These are phyloP conservation scores for Ardeotis arabs DNA, from an alignment of 2,113 vertebrate species.

Conservation along the genomic window DNA sequence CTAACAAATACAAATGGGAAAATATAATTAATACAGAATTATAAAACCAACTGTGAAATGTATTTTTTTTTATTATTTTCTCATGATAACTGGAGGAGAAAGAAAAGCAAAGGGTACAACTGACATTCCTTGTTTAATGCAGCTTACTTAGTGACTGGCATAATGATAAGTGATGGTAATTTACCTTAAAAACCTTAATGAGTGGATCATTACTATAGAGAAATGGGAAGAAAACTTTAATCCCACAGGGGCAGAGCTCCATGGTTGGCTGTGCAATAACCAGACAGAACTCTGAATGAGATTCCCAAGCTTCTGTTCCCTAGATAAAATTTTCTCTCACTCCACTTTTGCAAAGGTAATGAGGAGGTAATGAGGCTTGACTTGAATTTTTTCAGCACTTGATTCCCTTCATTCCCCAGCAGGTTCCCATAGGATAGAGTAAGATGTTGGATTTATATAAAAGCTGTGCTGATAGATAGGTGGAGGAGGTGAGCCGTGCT, in stretches of 20 bases:
- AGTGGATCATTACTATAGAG: slow-evolving; percentile 82
- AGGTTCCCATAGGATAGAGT: slow-evolving; percentile 85
- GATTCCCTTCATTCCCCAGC: slow-evolving; percentile 77
- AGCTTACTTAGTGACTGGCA: slow-evolving; percentile 72
- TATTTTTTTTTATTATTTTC: slow-evolving; percentile 50
- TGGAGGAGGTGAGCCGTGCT: slow-evolving; percentile 73
- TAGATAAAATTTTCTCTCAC: slow-evolving; percentile 80
- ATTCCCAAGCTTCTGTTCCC: slow-evolving; percentile 83
- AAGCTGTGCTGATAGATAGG: slow-evolving; percentile 79
- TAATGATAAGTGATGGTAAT: slow-evolving; percentile 77
- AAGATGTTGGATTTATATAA: slow-evolving; percentile 79
- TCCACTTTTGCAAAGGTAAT: slow-evolving; percentile 90
- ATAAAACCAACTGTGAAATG: slow-evolving; percentile 28
- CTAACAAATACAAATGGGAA: neutral
- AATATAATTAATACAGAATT: slow-evolving; percentile 20
- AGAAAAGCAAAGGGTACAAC: slow-evolving; percentile 37
- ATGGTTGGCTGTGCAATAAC: slow-evolving; percentile 86
- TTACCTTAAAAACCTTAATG: slow-evolving; percentile 87
- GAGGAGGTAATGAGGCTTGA: slow-evolving; percentile 96
- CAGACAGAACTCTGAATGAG: slow-evolving; percentile 80
- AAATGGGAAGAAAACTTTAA: slow-evolving; percentile 84
- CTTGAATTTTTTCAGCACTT: slow-evolving; percentile 83
- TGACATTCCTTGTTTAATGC: slow-evolving; percentile 77
- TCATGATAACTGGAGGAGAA: slow-evolving; percentile 28
- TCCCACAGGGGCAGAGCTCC: slow-evolving; percentile 79